Percentiles rank a stretch among this genome's conserved stretches.
phyloP scores from a whole-genome alignment of 2,888 invertebrate species.

The Sphaerophoria rueppellii region DNA sequence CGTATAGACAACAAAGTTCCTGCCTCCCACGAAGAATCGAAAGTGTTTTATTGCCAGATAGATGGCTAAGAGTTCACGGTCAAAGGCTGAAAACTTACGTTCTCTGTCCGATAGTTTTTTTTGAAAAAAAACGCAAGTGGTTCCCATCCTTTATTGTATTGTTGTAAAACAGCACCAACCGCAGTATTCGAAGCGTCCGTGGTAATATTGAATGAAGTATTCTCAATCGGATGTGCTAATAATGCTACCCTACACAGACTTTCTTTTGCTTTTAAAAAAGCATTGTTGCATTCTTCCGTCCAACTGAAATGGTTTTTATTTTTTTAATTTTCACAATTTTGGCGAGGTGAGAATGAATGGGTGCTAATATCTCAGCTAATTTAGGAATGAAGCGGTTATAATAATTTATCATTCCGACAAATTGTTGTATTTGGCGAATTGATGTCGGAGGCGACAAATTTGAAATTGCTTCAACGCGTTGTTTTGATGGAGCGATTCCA shows the following conservation, averaged over 20 bases:
- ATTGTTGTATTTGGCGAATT: neutral
- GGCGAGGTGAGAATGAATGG: neutral
- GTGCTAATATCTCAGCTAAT: neutral
- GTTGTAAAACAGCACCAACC: neutral
- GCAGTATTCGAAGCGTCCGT: neutral
- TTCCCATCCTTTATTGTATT: neutral
- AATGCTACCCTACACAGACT: conserved; percentile 2
- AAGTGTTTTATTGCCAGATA: conserved; percentile 28
- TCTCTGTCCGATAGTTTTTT: conserved; percentile 19
- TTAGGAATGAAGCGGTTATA: neutral
- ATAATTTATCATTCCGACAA: conserved; percentile 8
- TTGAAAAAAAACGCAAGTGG: conserved; percentile 6
- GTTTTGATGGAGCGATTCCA: neutral
- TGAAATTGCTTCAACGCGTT: neutral
- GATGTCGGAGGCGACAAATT: conserved; percentile 1
- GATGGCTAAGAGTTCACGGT: conserved; percentile 14
- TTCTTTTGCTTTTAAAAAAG: neutral
- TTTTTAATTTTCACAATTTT: neutral
- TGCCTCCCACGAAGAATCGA: conserved; percentile 3
- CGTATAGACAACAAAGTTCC: conserved; percentile 21
- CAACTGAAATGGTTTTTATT: conserved; percentile 9
- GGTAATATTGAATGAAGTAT: neutral
- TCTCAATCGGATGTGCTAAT: neutral
- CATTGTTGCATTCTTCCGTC: conserved; percentile 2
- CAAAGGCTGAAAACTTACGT: conserved; percentile 22